Evolutionary conservation across 1,140 invertebrate species (phyloP).

Genomic region (Metaphire vulgaris): DNA sequence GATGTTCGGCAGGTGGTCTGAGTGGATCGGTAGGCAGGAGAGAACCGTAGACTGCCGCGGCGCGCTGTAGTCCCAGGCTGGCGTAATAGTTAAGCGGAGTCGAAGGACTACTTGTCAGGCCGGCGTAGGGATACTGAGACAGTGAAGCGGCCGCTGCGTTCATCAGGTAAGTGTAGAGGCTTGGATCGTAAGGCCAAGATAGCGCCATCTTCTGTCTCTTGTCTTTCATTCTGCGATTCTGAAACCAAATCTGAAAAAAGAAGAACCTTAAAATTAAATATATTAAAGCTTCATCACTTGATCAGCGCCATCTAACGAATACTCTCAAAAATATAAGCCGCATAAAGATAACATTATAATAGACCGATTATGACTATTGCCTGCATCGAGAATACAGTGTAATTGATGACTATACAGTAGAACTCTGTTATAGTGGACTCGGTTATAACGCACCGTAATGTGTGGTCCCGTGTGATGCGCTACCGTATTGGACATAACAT

Average conservation of each 20-base stretch:
- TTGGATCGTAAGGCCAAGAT: constrained; percentile 89
- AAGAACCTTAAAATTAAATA: too few relatives aligned
- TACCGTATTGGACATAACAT: too few relatives aligned
- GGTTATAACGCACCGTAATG: too few relatives aligned
- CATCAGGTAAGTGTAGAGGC: constrained; percentile 80
- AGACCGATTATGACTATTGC: too few relatives aligned
- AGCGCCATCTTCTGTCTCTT: constrained; percentile 87
- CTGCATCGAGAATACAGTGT: too few relatives aligned
- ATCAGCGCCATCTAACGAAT: too few relatives aligned
- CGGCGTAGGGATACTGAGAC: constrained; percentile 24
- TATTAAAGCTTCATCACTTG: too few relatives aligned
- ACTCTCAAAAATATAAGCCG: too few relatives aligned
- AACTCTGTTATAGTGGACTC: too few relatives aligned
- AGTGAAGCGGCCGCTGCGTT: constrained; percentile 66
- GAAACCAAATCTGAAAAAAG: constrained; percentile 87
- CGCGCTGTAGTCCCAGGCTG: constrained; percentile 25
- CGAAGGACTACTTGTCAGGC: constrained; percentile 27
- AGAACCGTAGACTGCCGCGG: constrained; percentile 21
- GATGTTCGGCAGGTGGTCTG: not conserved
- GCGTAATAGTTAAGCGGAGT: constrained; percentile 36
- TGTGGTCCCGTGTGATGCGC: too few relatives aligned
- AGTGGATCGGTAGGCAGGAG: not conserved
- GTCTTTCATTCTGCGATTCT: constrained; percentile 98
- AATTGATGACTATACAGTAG: too few relatives aligned
- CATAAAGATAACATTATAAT: too few relatives aligned